Evolutionary conservation across 2,797 vertebrate species (phyloP).

Genomic region (Emydoidea blandingii): DNA sequence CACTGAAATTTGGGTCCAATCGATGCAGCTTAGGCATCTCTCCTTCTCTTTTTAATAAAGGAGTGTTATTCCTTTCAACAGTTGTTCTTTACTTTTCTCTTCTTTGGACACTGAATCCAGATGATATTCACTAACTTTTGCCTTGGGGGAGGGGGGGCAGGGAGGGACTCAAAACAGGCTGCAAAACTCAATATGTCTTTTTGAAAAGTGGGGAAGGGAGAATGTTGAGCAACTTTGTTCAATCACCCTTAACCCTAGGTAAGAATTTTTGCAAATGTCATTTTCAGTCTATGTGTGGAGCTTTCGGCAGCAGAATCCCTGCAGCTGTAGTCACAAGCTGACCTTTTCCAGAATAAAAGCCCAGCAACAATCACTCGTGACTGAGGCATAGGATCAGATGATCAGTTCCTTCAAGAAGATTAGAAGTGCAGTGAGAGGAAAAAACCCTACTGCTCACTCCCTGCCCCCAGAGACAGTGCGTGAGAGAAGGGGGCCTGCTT

Average conservation of each 20-base stretch:
- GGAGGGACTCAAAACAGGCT: not conserved
- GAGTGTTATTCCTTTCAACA: not conserved
- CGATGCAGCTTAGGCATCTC: not conserved
- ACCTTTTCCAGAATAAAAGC: constrained; percentile 53
- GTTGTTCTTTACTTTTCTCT: not conserved
- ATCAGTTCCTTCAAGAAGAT: constrained; percentile 67
- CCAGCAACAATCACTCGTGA: constrained; percentile 67
- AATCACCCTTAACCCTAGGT: not conserved
- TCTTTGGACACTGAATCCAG: not conserved
- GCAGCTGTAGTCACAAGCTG: constrained; percentile 69
- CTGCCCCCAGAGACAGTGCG: not conserved
- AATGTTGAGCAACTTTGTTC: not conserved
- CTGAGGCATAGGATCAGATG: constrained; percentile 63
- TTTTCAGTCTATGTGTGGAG: not conserved
- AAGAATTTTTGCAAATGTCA: not conserved
- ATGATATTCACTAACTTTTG: not conserved
- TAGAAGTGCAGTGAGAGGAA: not conserved
- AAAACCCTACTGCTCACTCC: constrained; percentile 19
- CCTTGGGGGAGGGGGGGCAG: rapidly evolving
- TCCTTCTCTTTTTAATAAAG: not conserved
- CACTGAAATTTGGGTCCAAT: not conserved
- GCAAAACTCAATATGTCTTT: not conserved
- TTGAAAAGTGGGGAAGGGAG: not conserved
- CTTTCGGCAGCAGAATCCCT: constrained; percentile 3
- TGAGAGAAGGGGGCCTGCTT: constrained; percentile 67